Conservation (phyloP, 2,797 vertebrate genomes). For the Anguilla marmorata region DNA sequence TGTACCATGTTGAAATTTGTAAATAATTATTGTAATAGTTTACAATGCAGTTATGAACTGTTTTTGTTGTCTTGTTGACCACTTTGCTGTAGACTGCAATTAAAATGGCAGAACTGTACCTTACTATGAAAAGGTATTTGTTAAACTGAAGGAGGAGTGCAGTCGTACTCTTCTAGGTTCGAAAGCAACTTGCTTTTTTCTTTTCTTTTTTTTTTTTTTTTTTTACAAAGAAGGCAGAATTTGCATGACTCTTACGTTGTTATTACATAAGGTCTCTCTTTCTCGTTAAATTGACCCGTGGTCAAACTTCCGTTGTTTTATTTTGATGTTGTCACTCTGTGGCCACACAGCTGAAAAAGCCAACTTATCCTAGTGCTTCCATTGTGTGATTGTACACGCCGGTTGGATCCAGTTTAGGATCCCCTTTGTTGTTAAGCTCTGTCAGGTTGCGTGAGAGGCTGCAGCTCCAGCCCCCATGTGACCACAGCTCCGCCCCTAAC, state of each 20-base stretch:
- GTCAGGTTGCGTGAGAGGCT: background rate
- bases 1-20: conserved; percentile 62
- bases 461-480: background rate
- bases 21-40: conserved; percentile 67
- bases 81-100: conserved; percentile 63
- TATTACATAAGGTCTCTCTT: conserved; percentile 39
- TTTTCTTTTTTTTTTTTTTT: conserved; percentile 32
- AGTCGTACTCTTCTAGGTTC: conserved; percentile 32
- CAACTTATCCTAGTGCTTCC: conserved; percentile 4
- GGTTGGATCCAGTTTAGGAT: conserved; percentile 29
- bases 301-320: conserved; percentile 43
- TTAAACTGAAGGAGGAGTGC: conserved; percentile 23
- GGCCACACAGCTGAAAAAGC: conserved; percentile 22
- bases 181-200: conserved; percentile 35
- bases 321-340: conserved; percentile 29
- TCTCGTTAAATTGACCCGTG: conserved; percentile 43
- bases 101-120: conserved; percentile 36
- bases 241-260: conserved; percentile 39
- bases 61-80: conserved; percentile 52
- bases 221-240: conserved; percentile 23
- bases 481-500: background rate
- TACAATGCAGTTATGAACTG: conserved; percentile 54
- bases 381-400: conserved; percentile 19
- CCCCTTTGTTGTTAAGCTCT: conserved; percentile 11
- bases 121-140: conserved; percentile 32